Evolutionary conservation across 2,888 invertebrate species (phyloP), one percentile per base, ranked within the genome.

Genomic region (Cyrtodaria siliqua): DNA sequence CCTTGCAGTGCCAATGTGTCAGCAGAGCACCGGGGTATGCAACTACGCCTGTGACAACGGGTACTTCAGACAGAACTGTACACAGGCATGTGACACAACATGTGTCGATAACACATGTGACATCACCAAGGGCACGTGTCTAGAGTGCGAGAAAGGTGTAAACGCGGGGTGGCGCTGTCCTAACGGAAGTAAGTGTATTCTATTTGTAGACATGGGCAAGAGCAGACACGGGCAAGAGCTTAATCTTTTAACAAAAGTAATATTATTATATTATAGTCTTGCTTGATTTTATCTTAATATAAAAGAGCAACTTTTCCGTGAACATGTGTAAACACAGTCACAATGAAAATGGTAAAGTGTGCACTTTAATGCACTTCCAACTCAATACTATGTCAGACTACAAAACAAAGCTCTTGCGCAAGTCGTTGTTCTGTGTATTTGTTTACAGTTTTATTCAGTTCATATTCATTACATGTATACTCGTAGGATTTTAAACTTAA

Each of bases 61-160:
- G 0, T 78, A 57, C 38, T 73, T 56, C 60, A 16, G 14, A 18
- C 20, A 26, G 1, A 44, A 64, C 26, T 78, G 78, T 53, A 66
- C 38, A 0, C n/a, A n/a, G 9, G 0, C 44, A 2, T 78, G 78
- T 26, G 8, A 42, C 9, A 55, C 73, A 12, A n/a, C 27, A 12
- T 78, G 78, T 52, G 78, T 78, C 3, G 66, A 73, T 16, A 38
- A 60, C 1, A 66, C 24, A 1, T 78, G 78, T 33, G 62, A 73
- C 33, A 64, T 72, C 12, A 24, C 0, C 2, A 2, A 14, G 8
- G 78, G 78, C 1, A 56, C 23, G 2, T 78, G 78, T 47, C 8
- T 44, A 9, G 69, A 38, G 38, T 78, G 78, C 23, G 55, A 50
- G 9, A 47, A 50, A 4, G 33, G 33, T 8, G 24, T 2, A 0